Percentiles rank a stretch among this genome's conserved stretches.
These are phyloP conservation scores for Ceyx margarethae DNA, from an alignment of 2,113 vertebrate species.

Conservation along the genomic window DNA sequence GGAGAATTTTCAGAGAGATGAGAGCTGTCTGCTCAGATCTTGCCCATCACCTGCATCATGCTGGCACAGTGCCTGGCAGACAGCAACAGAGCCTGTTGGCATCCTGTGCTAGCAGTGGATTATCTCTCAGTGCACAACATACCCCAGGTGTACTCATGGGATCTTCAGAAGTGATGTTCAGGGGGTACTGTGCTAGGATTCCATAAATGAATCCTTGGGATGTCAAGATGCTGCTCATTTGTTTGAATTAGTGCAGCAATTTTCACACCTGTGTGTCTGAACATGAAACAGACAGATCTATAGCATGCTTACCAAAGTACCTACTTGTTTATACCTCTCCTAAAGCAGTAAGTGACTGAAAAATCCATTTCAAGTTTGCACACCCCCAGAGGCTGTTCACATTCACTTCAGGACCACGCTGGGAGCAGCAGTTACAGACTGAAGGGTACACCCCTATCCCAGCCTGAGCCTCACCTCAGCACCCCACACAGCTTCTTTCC, in stretches of 20 bases:
- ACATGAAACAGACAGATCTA: conserved; percentile 36
- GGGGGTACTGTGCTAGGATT: background rate
- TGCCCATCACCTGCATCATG: background rate
- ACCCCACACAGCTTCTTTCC: background rate
- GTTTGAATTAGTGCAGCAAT: conserved; percentile 38
- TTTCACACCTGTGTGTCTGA: conserved; percentile 39
- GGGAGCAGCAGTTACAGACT: background rate
- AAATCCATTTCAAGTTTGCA: background rate
- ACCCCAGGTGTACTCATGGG: background rate
- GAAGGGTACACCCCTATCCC: background rate
- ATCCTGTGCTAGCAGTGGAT: background rate
- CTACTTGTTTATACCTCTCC: background rate
- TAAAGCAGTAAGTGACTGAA: background rate
- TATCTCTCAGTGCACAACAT: background rate
- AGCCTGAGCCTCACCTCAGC: background rate
- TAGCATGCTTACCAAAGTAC: background rate
- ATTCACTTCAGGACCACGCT: background rate
- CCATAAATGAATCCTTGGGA: conserved; percentile 28
- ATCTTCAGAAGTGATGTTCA: background rate
- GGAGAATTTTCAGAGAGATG: background rate
- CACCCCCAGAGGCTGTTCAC: background rate
- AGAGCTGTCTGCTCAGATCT: background rate
- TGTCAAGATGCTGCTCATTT: conserved; percentile 27
- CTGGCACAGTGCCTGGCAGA: background rate
- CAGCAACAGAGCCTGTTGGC: background rate